Base-by-base conservation (phyloP, 1,140 invertebrate genomes). In the Maniola jurtina region DNA sequence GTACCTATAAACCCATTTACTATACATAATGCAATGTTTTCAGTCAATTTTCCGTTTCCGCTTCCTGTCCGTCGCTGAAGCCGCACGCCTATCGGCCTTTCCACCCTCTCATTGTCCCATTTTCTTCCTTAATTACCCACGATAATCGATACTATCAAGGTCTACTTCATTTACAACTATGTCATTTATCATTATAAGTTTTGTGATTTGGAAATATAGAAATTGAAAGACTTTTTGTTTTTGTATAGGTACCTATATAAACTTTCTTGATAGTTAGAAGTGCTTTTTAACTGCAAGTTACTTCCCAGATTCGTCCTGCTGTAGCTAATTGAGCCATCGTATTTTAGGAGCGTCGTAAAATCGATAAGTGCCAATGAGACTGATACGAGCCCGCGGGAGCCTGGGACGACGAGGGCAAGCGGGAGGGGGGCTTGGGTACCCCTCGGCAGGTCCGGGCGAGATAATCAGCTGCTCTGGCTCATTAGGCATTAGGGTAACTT, bases 71-170 rank as follows among this genome's bases (percentile, higher is more conserved):
- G 0, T 36, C 54, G 45, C 40, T 45, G 15, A 57, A 48, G 35
- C 62, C 62, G 16, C 33, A 56, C 11, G 11, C 6, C 16, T 16
- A 52, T 16, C 67, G 77, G 78, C 80, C 80, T 74, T 73, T 65
- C 67, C 55, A 54, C 66, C 55, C 72, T 73, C 73, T 72, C 73
- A 72, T 66, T 68, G 77, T 65, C 77, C 79, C 66, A 78, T 81
- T 82, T 84, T 75, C 72, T 76, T 76, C 73, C 75, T 79, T 81
- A 77, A 80, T 79, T 80, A 72, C 62, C 10, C 42, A n/a, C 42
- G 56, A 68, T 64, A 57, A 84, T 83, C 82, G 76, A 84, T 81
- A 82, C 68, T 62, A 67, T 64, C 73, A 79, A 76, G 78, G 75
- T 68, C 60, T 58, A 69, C 62, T 66, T 68, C 66, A 75, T 71